Percentiles rank a stretch among this genome's conserved stretches.
phyloP scores from a whole-genome alignment of 1,140 invertebrate genomes.

The Megathymus violae region DNA sequence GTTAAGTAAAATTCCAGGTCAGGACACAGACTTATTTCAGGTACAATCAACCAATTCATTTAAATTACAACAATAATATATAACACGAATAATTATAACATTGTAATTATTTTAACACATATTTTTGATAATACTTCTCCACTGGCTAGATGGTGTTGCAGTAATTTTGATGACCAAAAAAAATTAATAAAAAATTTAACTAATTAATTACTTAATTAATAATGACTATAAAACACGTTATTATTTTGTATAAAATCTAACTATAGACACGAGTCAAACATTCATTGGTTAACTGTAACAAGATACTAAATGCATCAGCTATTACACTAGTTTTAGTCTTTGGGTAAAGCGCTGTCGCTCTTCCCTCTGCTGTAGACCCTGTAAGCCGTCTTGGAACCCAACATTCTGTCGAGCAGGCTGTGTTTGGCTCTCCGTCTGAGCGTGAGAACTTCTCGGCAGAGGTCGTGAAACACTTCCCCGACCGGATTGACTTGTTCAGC shows the following conservation, averaged over 20 bases:
- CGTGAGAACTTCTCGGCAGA: constrained; percentile 91
- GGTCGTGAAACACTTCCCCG: constrained; percentile 92
- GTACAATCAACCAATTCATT: constrained; percentile 17
- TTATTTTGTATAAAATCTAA: not conserved
- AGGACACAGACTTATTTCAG: not conserved
- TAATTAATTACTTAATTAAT: too few relatives aligned
- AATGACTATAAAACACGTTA: too few relatives aligned
- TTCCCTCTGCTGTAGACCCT: constrained; percentile 92
- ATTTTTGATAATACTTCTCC: too few relatives aligned
- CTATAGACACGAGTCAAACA: constrained; percentile 1
- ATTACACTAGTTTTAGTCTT: constrained; percentile 85
- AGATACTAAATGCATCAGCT: constrained; percentile 39
- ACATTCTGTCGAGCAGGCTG: constrained; percentile 91
- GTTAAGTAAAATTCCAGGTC: not conserved
- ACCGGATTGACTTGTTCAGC: constrained; percentile 93
- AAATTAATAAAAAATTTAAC: too few relatives aligned
- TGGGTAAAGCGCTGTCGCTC: constrained; percentile 92
- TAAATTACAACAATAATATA: not conserved
- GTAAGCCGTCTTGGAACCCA: constrained; percentile 89
- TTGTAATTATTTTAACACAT: too few relatives aligned
- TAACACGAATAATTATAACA: too few relatives aligned
- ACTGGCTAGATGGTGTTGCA: too few relatives aligned
- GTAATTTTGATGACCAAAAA: too few relatives aligned
- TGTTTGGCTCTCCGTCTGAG: constrained; percentile 92
- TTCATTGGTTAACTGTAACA: constrained; percentile 6